Evolutionary conservation across 2,888 invertebrate species (phyloP).

Genomic region (Pachliopta kotzebuea): DNA sequence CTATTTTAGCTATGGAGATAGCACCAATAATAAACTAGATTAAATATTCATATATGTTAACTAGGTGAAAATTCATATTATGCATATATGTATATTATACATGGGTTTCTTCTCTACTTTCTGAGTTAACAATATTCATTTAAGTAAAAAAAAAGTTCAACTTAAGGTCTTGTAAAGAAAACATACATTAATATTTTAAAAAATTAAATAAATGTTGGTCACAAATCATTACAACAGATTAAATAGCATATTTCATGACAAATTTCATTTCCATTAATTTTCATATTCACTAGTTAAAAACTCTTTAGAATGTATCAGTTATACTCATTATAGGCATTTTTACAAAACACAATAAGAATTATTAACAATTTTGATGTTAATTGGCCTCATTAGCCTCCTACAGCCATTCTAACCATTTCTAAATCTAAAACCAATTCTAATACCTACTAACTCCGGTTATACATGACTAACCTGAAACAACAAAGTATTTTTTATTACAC

Average conservation of each 20-base stretch:
- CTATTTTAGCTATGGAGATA: conserved; percentile 18
- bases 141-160: no score
- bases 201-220: no score
- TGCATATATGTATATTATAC: no score
- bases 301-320: not conserved
- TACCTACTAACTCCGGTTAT: conserved; percentile 20
- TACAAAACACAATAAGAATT: not conserved
- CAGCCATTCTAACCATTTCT: not conserved
- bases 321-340: not conserved
- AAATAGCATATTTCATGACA: no score
- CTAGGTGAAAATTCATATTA: conserved; percentile 6
- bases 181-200: no score
- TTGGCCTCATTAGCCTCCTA: conserved; percentile 18
- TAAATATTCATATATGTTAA: conserved; percentile 11
- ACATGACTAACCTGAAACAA: conserved; percentile 25
- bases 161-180: no score
- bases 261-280: not conserved
- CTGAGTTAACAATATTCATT: no score
- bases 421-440: conserved; percentile 18
- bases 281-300: not conserved
- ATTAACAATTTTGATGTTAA: conserved; percentile 4
- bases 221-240: no score
- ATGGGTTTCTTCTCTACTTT: no score
- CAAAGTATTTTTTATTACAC: not conserved
- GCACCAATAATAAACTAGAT: conserved; percentile 20